Evolutionary conservation across 2,888 invertebrate species (phyloP), one percentile per base, ranked within the genome.

Genomic region (Caenorhabditis imperialis): DNA sequence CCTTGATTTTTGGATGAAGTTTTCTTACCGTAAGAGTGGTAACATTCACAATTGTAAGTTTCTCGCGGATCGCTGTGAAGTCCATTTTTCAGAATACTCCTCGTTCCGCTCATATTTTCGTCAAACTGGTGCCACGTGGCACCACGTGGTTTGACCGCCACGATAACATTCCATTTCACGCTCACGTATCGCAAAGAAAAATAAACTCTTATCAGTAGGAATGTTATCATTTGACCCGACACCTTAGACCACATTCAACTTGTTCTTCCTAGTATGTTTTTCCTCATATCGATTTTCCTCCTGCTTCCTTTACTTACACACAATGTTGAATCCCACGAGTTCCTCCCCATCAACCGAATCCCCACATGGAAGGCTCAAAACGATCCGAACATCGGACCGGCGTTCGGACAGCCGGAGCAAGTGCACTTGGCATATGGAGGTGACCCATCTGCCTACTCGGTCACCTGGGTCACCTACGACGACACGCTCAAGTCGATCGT

Each of bases 391-490:
- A 71, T 69, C 18, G 86, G 85, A 1, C 86, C 86, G 8, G 60
- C 75, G 8, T 81, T 74, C 38, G 81, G 81, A 1, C 86, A 86
- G 38, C 86, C 86, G 2, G 86, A 86, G 51, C 86, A 86, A 62
- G 63, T 86, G 3, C 86, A 86, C 63, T 55, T 86, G 23, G 73
- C 83, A 18, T 86, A 85, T 70, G 84, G 79, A 47, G 85, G 85
- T 45, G 74, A 79, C 48, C 78, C 81, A 0, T 60, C 74, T 14
- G 53, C 44, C 4, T 77, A 81, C 65, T 72, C 73, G 23, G 79
- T 86, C 0, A 86, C 86, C 0, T 86, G 86, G 86, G 20, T 84
- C 57, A 85, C 86, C 1, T 86, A 81, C 58, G 86, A 86, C 55
- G 86, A 86, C 53, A 83, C 85, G 1, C 44, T 74, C 1, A 73